These are phyloP conservation scores for Phacellophora camtschatica DNA, from an alignment of 30 jellyfish, hydroid and myxozoan species.

Conservation along the genomic window DNA sequence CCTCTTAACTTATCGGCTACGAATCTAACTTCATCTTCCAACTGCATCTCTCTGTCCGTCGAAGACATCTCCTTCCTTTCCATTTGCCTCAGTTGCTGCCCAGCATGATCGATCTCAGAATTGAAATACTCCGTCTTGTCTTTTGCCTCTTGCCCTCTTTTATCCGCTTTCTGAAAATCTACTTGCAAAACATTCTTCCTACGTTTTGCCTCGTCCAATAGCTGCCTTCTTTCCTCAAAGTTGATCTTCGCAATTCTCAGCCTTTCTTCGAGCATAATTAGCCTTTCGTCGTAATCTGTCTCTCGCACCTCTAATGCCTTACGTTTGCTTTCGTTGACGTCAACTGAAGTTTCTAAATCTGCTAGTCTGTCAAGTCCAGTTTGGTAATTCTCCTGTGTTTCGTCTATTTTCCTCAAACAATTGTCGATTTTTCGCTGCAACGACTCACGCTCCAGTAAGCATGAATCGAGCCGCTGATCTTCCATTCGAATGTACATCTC, in stretches of 20 bases:
- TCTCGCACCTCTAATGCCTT: constrained; percentile 71
- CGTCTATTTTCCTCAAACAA: constrained; percentile 47
- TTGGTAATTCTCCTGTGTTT: constrained; percentile 64
- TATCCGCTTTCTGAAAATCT: constrained; percentile 53
- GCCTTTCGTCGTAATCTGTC: constrained; percentile 61
- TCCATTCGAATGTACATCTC: constrained; percentile 41
- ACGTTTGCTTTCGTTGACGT: constrained; percentile 84
- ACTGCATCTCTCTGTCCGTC: constrained; percentile 55
- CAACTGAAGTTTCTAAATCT: constrained; percentile 58
- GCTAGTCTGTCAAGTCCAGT: constrained; percentile 51
- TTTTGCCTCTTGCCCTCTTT: constrained; percentile 35
- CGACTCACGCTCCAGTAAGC: constrained; percentile 65
- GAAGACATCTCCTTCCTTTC: constrained; percentile 68
- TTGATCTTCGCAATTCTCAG: constrained; percentile 52
- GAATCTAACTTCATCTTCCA: constrained; percentile 71
- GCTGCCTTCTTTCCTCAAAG: constrained; percentile 62
- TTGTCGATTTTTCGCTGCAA: constrained; percentile 44
- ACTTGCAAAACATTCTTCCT: constrained; percentile 36
- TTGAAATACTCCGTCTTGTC: constrained; percentile 69
- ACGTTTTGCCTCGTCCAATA: constrained; percentile 81
- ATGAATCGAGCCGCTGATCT: constrained; percentile 67
- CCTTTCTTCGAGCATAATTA: constrained; percentile 64
- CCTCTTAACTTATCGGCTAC: constrained; percentile 52
- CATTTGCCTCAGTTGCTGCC: constrained; percentile 49
- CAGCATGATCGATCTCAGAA: constrained; percentile 62